Base-by-base conservation (phyloP, 2,797 vertebrate genomes). In the Echiichthys vipera region DNA sequence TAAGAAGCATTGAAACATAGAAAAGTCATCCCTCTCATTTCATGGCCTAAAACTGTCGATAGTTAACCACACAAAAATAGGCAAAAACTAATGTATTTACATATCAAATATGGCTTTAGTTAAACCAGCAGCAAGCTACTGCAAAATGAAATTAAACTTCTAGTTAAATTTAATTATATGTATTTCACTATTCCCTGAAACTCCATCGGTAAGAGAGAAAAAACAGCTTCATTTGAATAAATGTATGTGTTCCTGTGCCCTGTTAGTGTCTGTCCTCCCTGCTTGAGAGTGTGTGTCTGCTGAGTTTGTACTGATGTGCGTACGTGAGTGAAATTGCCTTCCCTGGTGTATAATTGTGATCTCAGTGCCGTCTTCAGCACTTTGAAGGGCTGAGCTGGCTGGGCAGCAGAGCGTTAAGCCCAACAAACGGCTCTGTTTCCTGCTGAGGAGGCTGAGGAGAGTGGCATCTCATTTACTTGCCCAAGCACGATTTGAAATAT, bases 381-480 rank as follows among this genome's bases (percentile, higher is more conserved):
- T 84, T 83, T 88, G 83, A 89, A 76, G 80, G 78, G 71, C 68
- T 81, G 70, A 89, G 86, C 71, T 1, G 59, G 55, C 74, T 53
- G 84, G 71, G 71, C 86, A 84, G 78, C 30, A n/a, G 59, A 79
- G 88, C 81, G 65, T 85, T 80, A 74, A 80, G 82, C 80, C 78
- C 81, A 74, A 86, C 89, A 88, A 89, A 90, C 69, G 77, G 78
- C 80, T 88, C 77, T 13, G 80, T 86, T 88, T 89, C 82, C 83
- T 67, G 81, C 82, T 73, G 84, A 84, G 81, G 72, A 86, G 74
- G 73, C 73, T 36, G 76, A 73, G 71, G 64, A 82, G 66, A 87
- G 82, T 56, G 5, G 79, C 79, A 73, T 85, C 84, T 86, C 84
- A 80, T 90, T 89, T 85, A 83, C 77, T 79, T 20, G 59, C 55